Conservation (phyloP, 2,113 vertebrate species). For the Martes martes region DNA sequence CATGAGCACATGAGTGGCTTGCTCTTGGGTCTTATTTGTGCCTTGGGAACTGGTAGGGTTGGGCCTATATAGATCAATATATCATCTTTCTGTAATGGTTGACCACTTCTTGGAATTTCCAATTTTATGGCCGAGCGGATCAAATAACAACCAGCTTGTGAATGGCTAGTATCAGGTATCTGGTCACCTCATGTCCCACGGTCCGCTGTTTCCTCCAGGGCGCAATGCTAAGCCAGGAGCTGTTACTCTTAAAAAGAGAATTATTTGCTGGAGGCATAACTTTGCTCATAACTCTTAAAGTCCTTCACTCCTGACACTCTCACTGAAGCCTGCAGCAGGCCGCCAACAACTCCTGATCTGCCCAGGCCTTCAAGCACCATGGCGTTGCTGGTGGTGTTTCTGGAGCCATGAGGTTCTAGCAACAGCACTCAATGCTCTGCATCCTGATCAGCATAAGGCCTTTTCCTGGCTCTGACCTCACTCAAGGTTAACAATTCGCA, state of each 20-base stretch:
- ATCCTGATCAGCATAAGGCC: no score
- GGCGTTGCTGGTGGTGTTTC: neutral
- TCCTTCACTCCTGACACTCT: neutral
- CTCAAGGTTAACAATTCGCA: neutral
- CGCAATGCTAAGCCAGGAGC: neutral
- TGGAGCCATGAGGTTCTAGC: no score
- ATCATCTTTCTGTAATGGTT: neutral
- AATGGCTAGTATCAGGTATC: neutral
- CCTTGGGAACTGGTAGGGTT: neutral
- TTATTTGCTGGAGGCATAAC: neutral
- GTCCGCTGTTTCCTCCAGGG: neutral
- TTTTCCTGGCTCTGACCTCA: neutral
- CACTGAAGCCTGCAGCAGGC: neutral
- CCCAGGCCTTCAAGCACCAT: neutral
- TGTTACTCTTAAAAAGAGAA: neutral
- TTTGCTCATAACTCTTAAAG: neutral
- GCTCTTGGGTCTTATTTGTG: neutral
- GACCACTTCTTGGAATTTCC: neutral
- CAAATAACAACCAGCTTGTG: neutral
- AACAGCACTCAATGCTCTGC: neutral
- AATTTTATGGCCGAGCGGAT: neutral
- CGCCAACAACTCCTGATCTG: neutral
- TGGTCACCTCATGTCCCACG: neutral
- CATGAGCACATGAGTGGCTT: neutral
- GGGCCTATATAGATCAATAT: neutral